Evolutionary conservation across 2,888 invertebrate species (phyloP).

Genomic region (Strigamia maritima): DNA sequence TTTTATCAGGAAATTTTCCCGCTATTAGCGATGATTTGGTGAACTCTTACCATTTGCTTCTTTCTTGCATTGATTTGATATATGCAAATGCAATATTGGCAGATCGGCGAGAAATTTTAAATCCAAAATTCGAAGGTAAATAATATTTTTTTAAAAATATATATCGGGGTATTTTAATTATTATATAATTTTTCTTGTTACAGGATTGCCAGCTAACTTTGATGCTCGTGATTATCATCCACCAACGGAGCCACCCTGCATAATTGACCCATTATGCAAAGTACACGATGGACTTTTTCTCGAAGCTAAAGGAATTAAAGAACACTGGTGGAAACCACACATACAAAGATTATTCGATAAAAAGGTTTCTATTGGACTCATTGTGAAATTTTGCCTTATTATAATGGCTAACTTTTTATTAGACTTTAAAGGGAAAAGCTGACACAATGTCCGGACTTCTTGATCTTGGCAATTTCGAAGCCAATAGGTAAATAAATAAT

Average conservation of each 20-base stretch:
- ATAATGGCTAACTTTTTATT: conserved; percentile 45
- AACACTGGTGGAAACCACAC: conserved; percentile 77
- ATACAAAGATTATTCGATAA: conserved; percentile 72
- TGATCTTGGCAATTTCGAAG: conserved; percentile 74
- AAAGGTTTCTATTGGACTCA: conserved; percentile 55
- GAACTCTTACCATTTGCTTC: conserved; percentile 84
- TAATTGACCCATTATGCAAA: conserved; percentile 76
- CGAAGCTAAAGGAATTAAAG: conserved; percentile 86
- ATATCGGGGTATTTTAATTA: not conserved
- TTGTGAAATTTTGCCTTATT: not conserved
- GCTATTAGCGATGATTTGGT: conserved; percentile 88
- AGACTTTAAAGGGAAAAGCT: conserved; percentile 71
- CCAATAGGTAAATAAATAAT: conserved; percentile 59
- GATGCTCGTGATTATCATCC: conserved; percentile 60
- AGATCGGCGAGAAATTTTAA: conserved; percentile 78
- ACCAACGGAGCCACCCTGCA: conserved; percentile 70
- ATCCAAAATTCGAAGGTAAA: conserved; percentile 72
- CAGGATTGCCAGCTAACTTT: conserved; percentile 71
- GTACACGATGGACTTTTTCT: conserved; percentile 76
- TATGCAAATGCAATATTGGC: conserved; percentile 80
- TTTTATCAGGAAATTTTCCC: conserved; percentile 67
- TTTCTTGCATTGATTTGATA: conserved; percentile 86
- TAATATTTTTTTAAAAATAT: not conserved
- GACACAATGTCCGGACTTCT: conserved; percentile 71
- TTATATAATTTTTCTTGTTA: conserved; percentile 41